Conservation (phyloP, 2,888 invertebrate genomes). For the Chironomus riparius region DNA sequence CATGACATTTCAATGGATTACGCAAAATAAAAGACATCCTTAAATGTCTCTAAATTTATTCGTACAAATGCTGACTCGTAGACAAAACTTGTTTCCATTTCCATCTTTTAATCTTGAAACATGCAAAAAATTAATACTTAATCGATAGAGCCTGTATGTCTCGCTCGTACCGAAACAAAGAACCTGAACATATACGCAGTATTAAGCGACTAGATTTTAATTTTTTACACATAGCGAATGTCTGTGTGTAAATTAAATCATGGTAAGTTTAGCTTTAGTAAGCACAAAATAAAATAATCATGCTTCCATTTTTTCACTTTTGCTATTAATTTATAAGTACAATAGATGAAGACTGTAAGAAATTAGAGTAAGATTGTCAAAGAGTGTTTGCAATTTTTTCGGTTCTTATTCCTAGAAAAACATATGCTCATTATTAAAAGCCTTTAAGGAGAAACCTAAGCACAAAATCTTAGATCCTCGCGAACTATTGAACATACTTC, state of each 20-base stretch:
- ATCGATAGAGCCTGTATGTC: conserved; percentile 11
- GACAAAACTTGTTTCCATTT: neutral
- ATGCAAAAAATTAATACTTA: neutral
- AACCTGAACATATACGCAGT: conserved; percentile 8
- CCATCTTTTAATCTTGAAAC: neutral
- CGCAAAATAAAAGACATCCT: neutral
- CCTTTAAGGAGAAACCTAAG: too few species aligned
- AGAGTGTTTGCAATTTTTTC: too few species aligned
- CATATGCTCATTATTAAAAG: too few species aligned
- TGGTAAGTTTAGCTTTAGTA: neutral
- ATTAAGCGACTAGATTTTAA: neutral
- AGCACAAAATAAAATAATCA: neutral
- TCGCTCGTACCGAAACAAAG: conserved; percentile 9
- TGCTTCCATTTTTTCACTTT: neutral
- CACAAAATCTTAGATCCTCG: too few species aligned
- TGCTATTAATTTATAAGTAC: too few species aligned
- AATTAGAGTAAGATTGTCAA: too few species aligned
- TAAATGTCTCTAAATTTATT: neutral
- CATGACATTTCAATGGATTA: too few species aligned
- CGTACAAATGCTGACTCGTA: neutral
- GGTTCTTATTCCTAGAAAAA: too few species aligned
- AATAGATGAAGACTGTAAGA: too few species aligned
- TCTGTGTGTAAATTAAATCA: neutral
- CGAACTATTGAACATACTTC: too few species aligned
- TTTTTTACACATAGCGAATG: neutral